Conservation (phyloP, 2,888 invertebrate species). For the Agapetus fuscipes region DNA sequence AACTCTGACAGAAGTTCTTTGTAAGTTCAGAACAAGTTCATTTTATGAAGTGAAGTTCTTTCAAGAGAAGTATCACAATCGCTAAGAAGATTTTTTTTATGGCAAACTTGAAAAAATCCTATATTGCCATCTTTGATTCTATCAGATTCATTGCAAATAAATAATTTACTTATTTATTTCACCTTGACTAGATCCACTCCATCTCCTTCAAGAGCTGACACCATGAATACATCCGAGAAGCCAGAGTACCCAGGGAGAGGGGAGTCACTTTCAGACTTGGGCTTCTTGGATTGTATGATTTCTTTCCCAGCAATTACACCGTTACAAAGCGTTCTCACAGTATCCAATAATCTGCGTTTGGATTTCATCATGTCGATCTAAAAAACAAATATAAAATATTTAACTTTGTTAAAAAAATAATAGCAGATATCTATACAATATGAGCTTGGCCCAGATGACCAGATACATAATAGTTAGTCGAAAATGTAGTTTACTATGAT, state of each 20-base stretch:
- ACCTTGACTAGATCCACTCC: constrained; percentile 66
- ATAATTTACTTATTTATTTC: no score
- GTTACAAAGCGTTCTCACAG: constrained; percentile 60
- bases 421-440: no score
- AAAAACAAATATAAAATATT: no score
- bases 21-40: neutral
- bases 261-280: no score
- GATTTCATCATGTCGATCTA: constrained; percentile 63
- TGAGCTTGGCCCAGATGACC: no score
- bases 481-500: no score
- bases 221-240: constrained; percentile 83
- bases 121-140: no score
- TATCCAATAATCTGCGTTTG: constrained; percentile 62
- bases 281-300: constrained; percentile 23
- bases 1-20: neutral
- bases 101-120: no score
- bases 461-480: no score
- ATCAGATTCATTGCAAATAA: no score
- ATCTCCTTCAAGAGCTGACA: constrained; percentile 75
- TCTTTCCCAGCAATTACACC: constrained; percentile 38
- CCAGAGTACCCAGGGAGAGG: constrained; percentile 40
- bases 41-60: neutral
- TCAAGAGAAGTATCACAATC: neutral
- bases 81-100: no score
- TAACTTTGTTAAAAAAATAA: no score